Evolutionary conservation across 92 coral and sea anemone genomes (phyloP).

Genomic region (Zoanthus gigantus): DNA sequence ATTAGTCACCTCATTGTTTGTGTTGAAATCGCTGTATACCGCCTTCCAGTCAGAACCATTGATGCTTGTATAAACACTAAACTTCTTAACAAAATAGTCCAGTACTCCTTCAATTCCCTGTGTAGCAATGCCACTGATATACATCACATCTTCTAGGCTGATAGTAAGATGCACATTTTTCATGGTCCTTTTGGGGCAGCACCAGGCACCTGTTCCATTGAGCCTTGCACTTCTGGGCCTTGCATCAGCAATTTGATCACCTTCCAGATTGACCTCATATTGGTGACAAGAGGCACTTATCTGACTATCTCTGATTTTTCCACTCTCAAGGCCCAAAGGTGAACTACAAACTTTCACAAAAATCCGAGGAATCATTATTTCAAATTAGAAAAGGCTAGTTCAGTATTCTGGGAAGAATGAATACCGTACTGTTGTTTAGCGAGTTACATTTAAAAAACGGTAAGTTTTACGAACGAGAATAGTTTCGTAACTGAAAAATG

Average conservation of each 20-base stretch:
- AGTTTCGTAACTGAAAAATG: too few relatives aligned
- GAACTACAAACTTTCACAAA: too few relatives aligned
- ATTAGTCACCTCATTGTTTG: not conserved
- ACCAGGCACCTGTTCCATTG: constrained; percentile 22
- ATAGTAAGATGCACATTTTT: constrained; percentile 14
- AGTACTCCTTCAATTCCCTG: constrained; percentile 34
- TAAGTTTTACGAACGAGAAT: too few relatives aligned
- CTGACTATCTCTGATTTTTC: not conserved
- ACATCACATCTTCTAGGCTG: constrained; percentile 14
- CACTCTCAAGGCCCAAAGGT: too few relatives aligned
- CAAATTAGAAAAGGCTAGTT: too few relatives aligned
- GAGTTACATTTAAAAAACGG: too few relatives aligned
- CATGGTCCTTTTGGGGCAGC: not conserved
- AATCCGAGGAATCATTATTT: too few relatives aligned
- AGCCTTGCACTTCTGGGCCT: constrained; percentile 12
- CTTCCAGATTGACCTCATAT: not conserved
- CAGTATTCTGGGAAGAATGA: too few relatives aligned
- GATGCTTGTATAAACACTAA: not conserved
- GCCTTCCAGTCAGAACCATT: constrained; percentile 23
- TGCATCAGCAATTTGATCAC: constrained; percentile 15
- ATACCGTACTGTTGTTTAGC: too few relatives aligned
- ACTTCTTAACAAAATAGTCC: constrained; percentile 28
- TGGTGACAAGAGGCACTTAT: constrained; percentile 21
- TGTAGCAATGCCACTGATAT: constrained; percentile 22
- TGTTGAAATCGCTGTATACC: constrained; percentile 8